Percentiles rank a stretch among this genome's conserved stretches.
These are phyloP conservation scores for Forbesichthys agassizii DNA, from an alignment of 2,113 vertebrate species.

Conservation along the genomic window DNA sequence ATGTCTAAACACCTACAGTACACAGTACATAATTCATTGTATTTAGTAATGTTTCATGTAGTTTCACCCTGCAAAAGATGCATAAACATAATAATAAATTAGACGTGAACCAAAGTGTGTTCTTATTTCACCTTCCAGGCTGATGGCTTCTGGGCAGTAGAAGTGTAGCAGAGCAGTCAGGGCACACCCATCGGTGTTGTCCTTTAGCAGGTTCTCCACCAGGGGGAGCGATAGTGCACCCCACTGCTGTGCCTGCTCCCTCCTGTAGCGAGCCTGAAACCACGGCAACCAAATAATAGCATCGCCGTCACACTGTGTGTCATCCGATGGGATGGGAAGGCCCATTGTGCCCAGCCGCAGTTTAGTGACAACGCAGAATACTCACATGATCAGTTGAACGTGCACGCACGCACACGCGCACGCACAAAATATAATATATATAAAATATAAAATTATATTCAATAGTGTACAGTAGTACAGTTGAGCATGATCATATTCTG, in stretches of 20 bases:
- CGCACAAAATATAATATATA: no score
- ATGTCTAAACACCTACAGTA: no score
- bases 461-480: neutral
- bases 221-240: conserved; percentile 86
- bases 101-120: conserved; percentile 8
- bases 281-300: conserved; percentile 52
- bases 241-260: conserved; percentile 82
- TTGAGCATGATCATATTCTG: neutral
- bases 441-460: no score
- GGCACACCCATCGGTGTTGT: conserved; percentile 91
- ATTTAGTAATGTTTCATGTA: no score
- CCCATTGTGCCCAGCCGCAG: neutral
- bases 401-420: neutral
- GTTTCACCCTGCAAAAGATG: no score
- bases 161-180: conserved; percentile 92
- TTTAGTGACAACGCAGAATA: neutral
- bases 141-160: conserved; percentile 89
- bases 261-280: conserved; percentile 86
- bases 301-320: conserved; percentile 33
- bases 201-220: conserved; percentile 94
- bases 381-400: neutral
- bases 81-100: no score
- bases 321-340: conserved; percentile 5
- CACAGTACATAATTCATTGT: no score
- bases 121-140: conserved; percentile 83